Conservation (phyloP, 2,888 invertebrate genomes). For the Bellardia pandia region DNA sequence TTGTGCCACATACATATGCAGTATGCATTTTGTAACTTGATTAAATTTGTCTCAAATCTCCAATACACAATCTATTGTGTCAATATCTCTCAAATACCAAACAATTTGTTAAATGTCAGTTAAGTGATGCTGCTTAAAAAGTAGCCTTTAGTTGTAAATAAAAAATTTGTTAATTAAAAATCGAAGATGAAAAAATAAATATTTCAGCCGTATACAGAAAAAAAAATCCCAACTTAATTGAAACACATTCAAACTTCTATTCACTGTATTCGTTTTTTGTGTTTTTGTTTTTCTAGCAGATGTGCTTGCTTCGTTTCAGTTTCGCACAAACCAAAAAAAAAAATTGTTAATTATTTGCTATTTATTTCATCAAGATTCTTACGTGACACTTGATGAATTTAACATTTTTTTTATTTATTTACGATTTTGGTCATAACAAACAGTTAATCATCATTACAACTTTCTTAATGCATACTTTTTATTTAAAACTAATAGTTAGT, state of each 20-base stretch:
- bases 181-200: background rate
- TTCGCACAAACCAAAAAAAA: background rate
- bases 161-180: slow-evolving; percentile 40
- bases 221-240: slow-evolving; percentile 38
- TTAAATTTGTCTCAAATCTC: background rate
- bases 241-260: slow-evolving; percentile 17
- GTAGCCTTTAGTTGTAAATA: background rate
- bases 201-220: slow-evolving; percentile 31
- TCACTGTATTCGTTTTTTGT: no score
- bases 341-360: slow-evolving; percentile 16
- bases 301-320: slow-evolving; percentile 18
- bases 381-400: slow-evolving; percentile 1
- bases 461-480: slow-evolving; percentile 19
- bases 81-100: slow-evolving; percentile 9
- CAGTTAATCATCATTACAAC: slow-evolving; percentile 17
- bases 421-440: slow-evolving; percentile 31
- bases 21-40: background rate
- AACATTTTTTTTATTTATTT: background rate
- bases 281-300: slow-evolving; percentile 26
- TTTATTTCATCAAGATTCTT: background rate
- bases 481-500: background rate
- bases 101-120: slow-evolving; percentile 54
- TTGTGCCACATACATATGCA: background rate
- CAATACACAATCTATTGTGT: slow-evolving; percentile 8
- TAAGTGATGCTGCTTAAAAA: slow-evolving; percentile 1